Evolutionary conservation across 2,113 vertebrate genomes (phyloP), one percentile per base, ranked within the genome.

Genomic region (Odontophorus gujanensis): DNA sequence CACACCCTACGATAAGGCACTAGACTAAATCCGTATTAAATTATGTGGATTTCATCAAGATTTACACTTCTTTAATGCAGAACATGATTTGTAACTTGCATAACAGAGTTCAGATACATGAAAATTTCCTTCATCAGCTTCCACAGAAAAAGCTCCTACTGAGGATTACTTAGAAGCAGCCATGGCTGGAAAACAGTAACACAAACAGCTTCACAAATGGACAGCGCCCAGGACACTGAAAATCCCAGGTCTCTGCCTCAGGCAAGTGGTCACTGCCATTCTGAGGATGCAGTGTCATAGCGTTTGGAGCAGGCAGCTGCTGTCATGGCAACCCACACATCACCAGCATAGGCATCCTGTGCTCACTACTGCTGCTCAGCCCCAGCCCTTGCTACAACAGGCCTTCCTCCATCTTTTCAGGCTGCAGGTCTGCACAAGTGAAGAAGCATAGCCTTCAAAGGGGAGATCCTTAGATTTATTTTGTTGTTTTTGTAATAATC

Each of bases 31-130:
- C 92, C 2, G 0, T 40, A 92, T 82, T 81, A 88, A 92, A 85
- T 91, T 90, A 10, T 81, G 85, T 59, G 66, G 47, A 55, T 91
- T 92, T 91, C 55, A 91, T 69, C 75, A 95, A 95, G 93, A 95
- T 91, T 95, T 95, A 81, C 89, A 95, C 85, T 89, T 85, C 42
- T 53, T 87, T 83, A 91, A 87, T n/a, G 57, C 63, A 92, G 55
- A 87, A 89, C 72, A 87, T 0, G 0, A 95, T 82, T 82, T 91
- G 87, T 30, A 72, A 85, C 87, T 95, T 95, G 91, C 93, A 7
- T 93, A 95, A 95, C 92, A 86, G 74, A 94, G 50, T 93, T 90
- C 2, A 89, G 42, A 85, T 42, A 87, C 22, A 51, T 93, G 42
- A 63, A 89, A 91, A 38, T 47, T 76, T 85, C 55, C 45, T 63